Base-by-base conservation (phyloP, 2,113 vertebrate species). In the Leiothrix lutea region DNA sequence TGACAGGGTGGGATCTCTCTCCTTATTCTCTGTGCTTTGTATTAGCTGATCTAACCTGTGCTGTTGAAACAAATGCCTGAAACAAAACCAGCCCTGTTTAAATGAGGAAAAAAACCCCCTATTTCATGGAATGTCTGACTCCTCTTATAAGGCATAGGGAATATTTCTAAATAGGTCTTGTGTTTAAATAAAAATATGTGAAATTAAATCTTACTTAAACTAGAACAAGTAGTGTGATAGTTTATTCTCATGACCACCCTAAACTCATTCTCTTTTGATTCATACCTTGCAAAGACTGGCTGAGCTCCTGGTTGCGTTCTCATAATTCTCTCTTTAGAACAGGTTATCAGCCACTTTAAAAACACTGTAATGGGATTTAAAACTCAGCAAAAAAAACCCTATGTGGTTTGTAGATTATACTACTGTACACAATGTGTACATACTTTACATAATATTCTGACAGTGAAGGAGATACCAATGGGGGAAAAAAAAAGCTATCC, bases 81-180 rank as follows among this genome's bases (percentile, higher is more conserved):
- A 96, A 90, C 51, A 90, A 75, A 95, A 95, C 62, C 72, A 80
- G 78, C 53, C 15, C 24, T 35, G 10, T 89, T 91, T 82, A 83
- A 84, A 80, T 62, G 36, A 83, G 36, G 60, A 83, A 90, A 80
- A 60, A 11, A 45, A n/a, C n/a, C n/a, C n/a, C 6, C 24, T 82
- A 40, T 88, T 85, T 65, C 20, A 9, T 47, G 40, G 35, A 58
- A 61, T 8, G 22, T 51, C 61, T 85, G 14, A 48, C 44, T 51
- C 9, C 35, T 82, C 19, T 89, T 61, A 58, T 57, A 61, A 80
- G 62, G 38, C 26, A 29, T 19, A 54, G 38, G 23, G 45, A 66
- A 33, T 86, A 24, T 38, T 87, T 87, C 54, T 66, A 69, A 88
- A 69, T 75, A 93, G 58, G 18, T 64, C 9, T 58, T 40, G 3